A percentile compares a stretch with the other conserved stretches of the same genome.
Evolutionary conservation across 2,113 vertebrate species (phyloP).

Genomic region (Myrmecobius fasciatus): DNA sequence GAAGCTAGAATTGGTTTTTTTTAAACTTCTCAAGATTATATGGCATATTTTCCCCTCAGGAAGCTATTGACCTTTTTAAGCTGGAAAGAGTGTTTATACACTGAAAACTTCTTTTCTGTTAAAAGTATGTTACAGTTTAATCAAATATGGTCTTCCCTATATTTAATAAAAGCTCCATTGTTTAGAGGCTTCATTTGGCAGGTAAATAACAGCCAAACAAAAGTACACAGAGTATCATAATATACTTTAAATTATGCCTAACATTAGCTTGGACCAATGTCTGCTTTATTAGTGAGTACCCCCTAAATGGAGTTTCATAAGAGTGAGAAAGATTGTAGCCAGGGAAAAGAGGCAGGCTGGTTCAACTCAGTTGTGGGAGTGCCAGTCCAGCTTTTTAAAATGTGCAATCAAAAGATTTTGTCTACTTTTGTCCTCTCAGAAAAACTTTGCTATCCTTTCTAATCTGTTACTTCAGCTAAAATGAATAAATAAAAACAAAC

Average conservation of each 20-base stretch:
- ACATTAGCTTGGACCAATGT: not conserved
- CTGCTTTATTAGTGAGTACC: not conserved
- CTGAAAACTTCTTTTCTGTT: conserved; percentile 4
- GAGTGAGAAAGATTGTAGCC: conserved; percentile 53
- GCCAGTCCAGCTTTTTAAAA: not conserved
- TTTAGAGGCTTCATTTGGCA: not conserved
- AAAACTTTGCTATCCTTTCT: not conserved
- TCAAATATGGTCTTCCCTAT: conserved; percentile 25
- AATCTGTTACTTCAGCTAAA: not conserved
- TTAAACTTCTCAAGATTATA: conserved; percentile 48
- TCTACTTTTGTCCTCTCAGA: not conserved
- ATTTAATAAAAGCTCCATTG: conserved; percentile 8
- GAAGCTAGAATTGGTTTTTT: conserved; percentile 5
- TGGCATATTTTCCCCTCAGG: not conserved
- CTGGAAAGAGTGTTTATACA: conserved; percentile 42
- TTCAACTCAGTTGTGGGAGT: not conserved
- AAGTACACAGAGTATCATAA: conserved; percentile 3
- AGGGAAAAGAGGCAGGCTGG: not conserved
- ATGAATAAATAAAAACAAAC: not conserved
- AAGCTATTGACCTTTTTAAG: conserved; percentile 54
- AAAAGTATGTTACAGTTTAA: conserved; percentile 49
- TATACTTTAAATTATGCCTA: conserved; percentile 14
- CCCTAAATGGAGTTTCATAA: conserved; percentile 5
- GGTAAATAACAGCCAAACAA: not conserved
- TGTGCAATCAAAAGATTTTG: not conserved